Percentiles rank a stretch among this genome's conserved stretches.
Conservation (phyloP, 2,797 vertebrate genomes). For the Pelochelys cantorii region DNA sequence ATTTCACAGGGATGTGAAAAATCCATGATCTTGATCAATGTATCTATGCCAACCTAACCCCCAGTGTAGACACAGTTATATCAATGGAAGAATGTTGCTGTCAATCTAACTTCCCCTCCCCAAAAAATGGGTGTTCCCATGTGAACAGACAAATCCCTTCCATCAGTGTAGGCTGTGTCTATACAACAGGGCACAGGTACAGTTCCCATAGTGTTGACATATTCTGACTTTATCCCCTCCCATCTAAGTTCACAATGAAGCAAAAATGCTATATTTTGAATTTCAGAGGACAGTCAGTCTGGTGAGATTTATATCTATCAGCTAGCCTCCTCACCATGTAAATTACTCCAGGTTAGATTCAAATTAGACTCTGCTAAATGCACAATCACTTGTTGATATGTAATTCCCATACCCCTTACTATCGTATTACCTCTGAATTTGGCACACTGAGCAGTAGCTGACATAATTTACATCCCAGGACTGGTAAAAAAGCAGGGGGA, state of each 20-base stretch:
- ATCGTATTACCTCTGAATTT: not conserved
- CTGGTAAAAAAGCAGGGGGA: not conserved
- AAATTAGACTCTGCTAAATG: not conserved
- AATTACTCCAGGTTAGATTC: not conserved
- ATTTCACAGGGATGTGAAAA: not conserved
- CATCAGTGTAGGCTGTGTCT: not conserved
- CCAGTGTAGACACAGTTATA: not conserved
- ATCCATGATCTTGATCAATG: not conserved
- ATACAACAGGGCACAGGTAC: not conserved
- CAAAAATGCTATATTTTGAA: not conserved
- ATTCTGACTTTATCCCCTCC: not conserved
- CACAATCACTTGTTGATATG: not conserved
- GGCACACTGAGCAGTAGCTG: not conserved
- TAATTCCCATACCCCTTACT: not conserved
- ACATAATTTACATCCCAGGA: not conserved
- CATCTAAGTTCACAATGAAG: not conserved
- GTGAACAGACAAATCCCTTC: not conserved
- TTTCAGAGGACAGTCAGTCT: not conserved
- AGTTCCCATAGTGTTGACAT: not conserved
- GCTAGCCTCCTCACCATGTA: not conserved
- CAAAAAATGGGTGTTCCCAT: not conserved
- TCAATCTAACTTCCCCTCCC: not conserved
- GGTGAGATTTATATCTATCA: not conserved
- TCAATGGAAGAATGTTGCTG: not conserved
- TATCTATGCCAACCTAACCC: not conserved